A percentile compares a stretch with the other conserved stretches of the same genome.
Conservation (phyloP, 1,140 invertebrate species). For the Phymorhynchus buccinoides region DNA sequence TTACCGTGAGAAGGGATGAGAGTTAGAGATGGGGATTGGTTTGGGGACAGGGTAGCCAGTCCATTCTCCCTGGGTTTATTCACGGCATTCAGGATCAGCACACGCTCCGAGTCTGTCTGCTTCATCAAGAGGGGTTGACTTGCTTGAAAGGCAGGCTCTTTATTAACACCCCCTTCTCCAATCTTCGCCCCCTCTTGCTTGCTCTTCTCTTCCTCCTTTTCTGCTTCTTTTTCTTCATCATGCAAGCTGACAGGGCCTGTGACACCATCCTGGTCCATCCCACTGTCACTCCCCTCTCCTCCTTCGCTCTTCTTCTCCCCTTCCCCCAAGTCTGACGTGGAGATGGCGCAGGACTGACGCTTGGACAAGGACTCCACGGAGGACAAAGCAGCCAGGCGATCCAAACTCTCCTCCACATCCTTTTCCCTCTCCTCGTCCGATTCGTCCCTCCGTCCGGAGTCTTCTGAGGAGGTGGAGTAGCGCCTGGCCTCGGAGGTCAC, state of each 20-base stretch:
- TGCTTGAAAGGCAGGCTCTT: not conserved
- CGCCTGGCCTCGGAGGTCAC: conserved; percentile 60
- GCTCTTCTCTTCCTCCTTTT: not conserved
- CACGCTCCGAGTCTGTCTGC: conserved; percentile 52
- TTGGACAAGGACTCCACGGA: conserved; percentile 56
- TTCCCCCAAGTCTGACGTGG: conserved; percentile 46
- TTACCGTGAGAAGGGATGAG: not conserved
- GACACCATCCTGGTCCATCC: not conserved
- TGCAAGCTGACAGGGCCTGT: not conserved
- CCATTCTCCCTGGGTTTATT: conserved; percentile 32
- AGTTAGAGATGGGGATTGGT: conserved; percentile 9
- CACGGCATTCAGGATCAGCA: conserved; percentile 46
- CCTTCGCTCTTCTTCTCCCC: conserved; percentile 39
- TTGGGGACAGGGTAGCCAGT: not conserved
- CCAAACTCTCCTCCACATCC: conserved; percentile 47
- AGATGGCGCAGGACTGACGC: conserved; percentile 53
- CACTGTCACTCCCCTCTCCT: conserved; percentile 27
- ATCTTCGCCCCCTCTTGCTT: not conserved
- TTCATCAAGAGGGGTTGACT: conserved; percentile 44
- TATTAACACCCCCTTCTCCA: not conserved
- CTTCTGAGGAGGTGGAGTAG: conserved; percentile 60
- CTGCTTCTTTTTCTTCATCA: too few relatives aligned
- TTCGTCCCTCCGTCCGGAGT: conserved; percentile 28
- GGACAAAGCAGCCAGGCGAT: conserved; percentile 56
- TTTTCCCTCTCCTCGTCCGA: conserved; percentile 23